Base-by-base conservation (phyloP, 2,113 vertebrate genomes). In the Apodemus sylvaticus region DNA sequence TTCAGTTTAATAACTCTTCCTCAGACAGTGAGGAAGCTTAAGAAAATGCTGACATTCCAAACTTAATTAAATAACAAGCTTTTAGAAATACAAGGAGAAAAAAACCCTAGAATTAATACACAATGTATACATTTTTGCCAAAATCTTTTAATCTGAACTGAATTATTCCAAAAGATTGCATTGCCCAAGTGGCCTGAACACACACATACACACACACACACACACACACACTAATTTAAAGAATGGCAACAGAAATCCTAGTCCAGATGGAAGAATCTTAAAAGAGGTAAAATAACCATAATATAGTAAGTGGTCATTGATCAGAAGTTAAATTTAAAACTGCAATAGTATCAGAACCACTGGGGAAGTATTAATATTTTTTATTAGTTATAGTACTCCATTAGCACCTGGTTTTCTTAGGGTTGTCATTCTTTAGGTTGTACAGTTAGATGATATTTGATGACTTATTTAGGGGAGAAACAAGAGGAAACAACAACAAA, bases 61-160 rank as follows among this genome's bases (percentile, higher is more conserved):
- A 55, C 31, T 89, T 66, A 93, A 96, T 74, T 42, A 92, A 94
- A 93, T 89, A 89, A 58, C n/a, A 95, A 85, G 36, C 42, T 70
- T 77, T 74, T 91, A 71, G 51, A 73, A 26, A 58, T 79, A 48
- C 5, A 36, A 34, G 24, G 58, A 73, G 36, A 34, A 36, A 53
- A 79, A 31, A 0, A 55, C 42, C n/a, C 62, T 81, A 91, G 90
- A 90, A 90, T 71, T 94, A 62, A 71, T 62, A 85, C 36, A 93
- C 81, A 22, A 29, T 81, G 10, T 45, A 68, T 78, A 79, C 83
- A 58, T 71, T 39, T 96, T 96, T 86, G 51, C n/a, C 36, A 36
- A 77, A 94, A 93, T n/a, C 82, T 51, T 77, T 92, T 87, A 76
- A 93, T 83, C 17, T 78, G 73, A 93, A 81, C 58, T 66, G 83